phyloP scores from a whole-genome alignment of 2,797 vertebrate genomes.

The Bradypus variegatus region DNA sequence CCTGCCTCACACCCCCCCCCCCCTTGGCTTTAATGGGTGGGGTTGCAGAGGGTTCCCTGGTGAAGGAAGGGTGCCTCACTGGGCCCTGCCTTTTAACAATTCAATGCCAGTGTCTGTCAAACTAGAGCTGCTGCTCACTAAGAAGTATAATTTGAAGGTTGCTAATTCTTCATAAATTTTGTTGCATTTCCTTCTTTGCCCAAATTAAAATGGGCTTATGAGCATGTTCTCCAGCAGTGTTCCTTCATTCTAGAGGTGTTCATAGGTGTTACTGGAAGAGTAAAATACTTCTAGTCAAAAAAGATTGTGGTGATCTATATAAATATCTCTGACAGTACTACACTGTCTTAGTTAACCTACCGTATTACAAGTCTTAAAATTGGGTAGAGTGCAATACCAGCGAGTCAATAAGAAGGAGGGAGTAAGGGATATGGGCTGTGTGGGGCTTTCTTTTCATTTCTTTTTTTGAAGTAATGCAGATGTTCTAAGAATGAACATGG shows the following conservation, averaged over 20 bases:
- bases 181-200: background rate
- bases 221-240: conserved; percentile 8
- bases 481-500: no score
- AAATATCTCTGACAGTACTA: no score
- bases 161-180: conserved; percentile 16
- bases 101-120: conserved; percentile 8
- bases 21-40: background rate
- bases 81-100: background rate
- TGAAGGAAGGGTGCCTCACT: background rate
- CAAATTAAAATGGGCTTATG: conserved; percentile 15
- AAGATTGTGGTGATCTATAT: background rate
- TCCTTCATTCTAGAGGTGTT: conserved; percentile 35
- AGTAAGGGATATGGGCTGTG: no score
- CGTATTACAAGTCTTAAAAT: no score
- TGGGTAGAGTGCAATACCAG: no score
- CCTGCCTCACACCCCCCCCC: background rate
- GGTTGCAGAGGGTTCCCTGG: background rate
- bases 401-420: no score
- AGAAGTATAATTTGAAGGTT: conserved; percentile 33
- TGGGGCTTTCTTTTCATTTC: no score
- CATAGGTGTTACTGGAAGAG: conserved; percentile 31
- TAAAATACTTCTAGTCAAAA: conserved; percentile 33
- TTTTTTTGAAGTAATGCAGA: no score
- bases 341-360: no score
- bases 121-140: background rate